These are phyloP conservation scores for Rhynchonycteris naso DNA, from an alignment of 2,797 vertebrate species.

Conservation along the genomic window DNA sequence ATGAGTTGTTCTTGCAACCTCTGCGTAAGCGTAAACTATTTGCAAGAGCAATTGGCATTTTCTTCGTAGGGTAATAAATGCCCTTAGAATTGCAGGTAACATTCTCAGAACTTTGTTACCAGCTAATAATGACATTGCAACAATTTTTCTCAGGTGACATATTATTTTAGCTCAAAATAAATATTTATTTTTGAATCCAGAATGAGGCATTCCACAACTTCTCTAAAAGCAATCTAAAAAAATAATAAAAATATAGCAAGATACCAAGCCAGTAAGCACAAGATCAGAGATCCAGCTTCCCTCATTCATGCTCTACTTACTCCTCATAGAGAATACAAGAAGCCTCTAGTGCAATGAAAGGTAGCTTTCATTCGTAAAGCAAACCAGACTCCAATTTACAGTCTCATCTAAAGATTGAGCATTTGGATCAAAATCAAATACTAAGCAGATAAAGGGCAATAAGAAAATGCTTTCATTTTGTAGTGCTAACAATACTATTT, in stretches of 20 bases:
- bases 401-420: background rate
- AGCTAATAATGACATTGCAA: background rate
- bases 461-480: background rate
- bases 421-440: background rate
- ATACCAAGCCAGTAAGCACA: background rate
- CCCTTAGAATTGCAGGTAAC: background rate
- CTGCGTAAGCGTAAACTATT: background rate
- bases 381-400: background rate
- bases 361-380: background rate
- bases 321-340: background rate
- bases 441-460: background rate
- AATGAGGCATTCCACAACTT: background rate
- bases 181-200: background rate
- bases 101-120: background rate
- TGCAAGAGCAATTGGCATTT: background rate
- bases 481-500: background rate
- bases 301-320: background rate
- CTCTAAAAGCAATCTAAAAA: background rate
- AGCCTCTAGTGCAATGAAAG: fast-evolving
- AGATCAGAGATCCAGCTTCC: background rate
- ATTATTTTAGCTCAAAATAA: background rate
- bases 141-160: background rate
- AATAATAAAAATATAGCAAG: background rate
- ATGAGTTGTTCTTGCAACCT: too few species aligned
- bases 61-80: background rate